A percentile compares a stretch with the other conserved stretches of the same genome.
Evolutionary conservation across 2,113 vertebrate species (phyloP).

Genomic region (Corythoichthys intestinalis): DNA sequence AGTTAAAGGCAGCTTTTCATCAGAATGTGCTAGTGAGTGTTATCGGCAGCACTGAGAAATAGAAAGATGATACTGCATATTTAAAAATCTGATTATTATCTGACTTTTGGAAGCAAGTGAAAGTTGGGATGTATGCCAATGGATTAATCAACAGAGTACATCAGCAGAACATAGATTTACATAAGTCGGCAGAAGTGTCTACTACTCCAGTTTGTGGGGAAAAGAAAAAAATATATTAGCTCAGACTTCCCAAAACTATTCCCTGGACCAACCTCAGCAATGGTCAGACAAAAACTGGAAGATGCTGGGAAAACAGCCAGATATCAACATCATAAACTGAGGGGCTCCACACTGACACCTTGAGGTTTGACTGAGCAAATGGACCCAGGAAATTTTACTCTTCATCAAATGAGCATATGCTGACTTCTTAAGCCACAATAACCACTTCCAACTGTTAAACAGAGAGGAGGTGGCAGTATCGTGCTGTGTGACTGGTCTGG

Average conservation of each 20-base stretch:
- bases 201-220: neutral
- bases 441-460: neutral
- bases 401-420: neutral
- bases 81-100: neutral
- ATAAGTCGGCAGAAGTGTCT: neutral
- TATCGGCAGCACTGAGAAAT: too few species aligned
- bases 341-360: neutral
- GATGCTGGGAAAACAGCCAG: neutral
- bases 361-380: neutral
- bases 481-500: neutral
- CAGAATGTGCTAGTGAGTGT: too few species aligned
- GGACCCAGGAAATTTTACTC: neutral
- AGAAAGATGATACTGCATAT: too few species aligned
- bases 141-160: neutral
- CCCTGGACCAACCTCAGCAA: neutral
- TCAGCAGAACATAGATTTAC: neutral
- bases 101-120: conserved; percentile 15
- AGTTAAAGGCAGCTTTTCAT: too few species aligned
- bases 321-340: neutral
- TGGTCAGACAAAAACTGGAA: neutral
- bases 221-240: neutral
- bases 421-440: neutral
- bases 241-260: neutral
- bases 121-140: neutral
- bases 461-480: neutral